These are phyloP conservation scores for Pocillopora meandrina DNA, from an alignment of 92 coral and sea anemone genomes.

Conservation along the genomic window DNA sequence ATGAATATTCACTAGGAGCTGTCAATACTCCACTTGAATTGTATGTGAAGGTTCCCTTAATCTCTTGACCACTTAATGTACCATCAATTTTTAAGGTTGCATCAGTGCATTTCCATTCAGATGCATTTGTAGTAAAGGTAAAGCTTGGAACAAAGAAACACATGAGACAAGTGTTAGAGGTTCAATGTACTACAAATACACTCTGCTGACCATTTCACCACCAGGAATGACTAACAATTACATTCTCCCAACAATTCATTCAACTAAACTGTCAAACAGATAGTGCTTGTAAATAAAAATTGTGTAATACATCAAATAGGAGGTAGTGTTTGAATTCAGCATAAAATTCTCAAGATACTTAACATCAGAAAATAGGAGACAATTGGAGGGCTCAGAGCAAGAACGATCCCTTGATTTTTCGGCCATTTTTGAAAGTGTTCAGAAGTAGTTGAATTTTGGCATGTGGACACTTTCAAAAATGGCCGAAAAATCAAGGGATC, in stretches of 20 bases:
- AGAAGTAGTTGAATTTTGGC: too few relatives aligned
- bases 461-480: too few relatives aligned
- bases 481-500: too few relatives aligned
- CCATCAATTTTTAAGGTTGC: slow-evolving; percentile 27
- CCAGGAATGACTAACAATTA: too few relatives aligned
- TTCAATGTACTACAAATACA: background rate
- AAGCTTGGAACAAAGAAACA: background rate
- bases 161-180: background rate
- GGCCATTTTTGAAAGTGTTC: too few relatives aligned
- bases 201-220: background rate
- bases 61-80: background rate
- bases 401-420: too few relatives aligned
- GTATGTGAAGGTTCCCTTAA: background rate
- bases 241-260: background rate
- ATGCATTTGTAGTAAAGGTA: background rate
- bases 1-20: slow-evolving; percentile 25
- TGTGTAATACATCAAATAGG: too few relatives aligned
- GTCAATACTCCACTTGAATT: background rate
- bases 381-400: too few relatives aligned
- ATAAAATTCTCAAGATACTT: too few relatives aligned
- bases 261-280: background rate
- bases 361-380: too few relatives aligned
- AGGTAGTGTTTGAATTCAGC: too few relatives aligned
- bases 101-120: slow-evolving; percentile 24
- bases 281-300: too few relatives aligned